Evolutionary conservation across 1,140 invertebrate species (phyloP).

Genomic region (Rhyacophila brunnea): DNA sequence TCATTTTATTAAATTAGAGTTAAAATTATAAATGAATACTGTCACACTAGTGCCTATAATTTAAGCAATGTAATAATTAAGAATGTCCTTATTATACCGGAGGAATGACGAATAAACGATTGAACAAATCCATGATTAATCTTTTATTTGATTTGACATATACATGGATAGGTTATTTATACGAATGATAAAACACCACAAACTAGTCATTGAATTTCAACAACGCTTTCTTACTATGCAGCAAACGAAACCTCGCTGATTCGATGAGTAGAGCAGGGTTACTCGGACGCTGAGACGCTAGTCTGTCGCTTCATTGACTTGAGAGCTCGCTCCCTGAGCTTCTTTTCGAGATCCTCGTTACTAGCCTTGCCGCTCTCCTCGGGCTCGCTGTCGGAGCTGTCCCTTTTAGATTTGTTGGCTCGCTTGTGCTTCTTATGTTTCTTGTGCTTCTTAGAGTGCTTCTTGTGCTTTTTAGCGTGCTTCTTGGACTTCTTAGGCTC

Average conservation of each 20-base stretch:
- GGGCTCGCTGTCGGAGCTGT: conserved; percentile 63
- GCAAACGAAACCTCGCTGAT: no score
- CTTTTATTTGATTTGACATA: no score
- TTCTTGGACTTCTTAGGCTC: conserved; percentile 53
- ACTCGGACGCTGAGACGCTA: conserved; percentile 51
- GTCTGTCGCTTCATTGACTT: conserved; percentile 62
- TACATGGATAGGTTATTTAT: no score
- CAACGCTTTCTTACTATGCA: no score
- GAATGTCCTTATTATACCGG: no score
- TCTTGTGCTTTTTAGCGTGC: conserved; percentile 62
- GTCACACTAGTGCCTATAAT: no score
- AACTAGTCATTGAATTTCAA: no score
- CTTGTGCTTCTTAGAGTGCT: conserved; percentile 70
- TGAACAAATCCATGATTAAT: no score
- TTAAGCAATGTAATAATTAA: no score
- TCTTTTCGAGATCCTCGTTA: conserved; percentile 81
- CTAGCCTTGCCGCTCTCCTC: conserved; percentile 69
- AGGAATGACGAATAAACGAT: no score
- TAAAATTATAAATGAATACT: not conserved
- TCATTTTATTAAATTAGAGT: not conserved
- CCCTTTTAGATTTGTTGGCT: conserved; percentile 62
- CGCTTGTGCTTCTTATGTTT: conserved; percentile 65
- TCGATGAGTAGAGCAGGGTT: conserved; percentile 15
- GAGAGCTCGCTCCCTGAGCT: conserved; percentile 82
- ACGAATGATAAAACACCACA: no score